Evolutionary conservation across 2,113 vertebrate species (phyloP).

Genomic region (Balaeniceps rex): DNA sequence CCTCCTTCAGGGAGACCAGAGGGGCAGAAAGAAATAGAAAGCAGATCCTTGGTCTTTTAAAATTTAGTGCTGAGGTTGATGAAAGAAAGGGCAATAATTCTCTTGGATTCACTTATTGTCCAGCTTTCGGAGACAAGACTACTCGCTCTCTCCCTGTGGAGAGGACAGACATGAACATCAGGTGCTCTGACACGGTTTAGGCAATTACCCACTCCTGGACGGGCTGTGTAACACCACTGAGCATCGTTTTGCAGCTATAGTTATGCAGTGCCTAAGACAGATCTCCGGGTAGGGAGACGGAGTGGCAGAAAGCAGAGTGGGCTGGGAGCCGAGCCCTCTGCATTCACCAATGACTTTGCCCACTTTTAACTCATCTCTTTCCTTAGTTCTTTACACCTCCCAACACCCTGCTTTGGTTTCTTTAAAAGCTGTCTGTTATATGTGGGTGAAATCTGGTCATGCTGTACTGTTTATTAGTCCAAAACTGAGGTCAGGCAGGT

Average conservation of each 20-base stretch:
- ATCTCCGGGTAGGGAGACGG: background rate
- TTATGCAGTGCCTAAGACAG: background rate
- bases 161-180: background rate
- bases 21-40: background rate
- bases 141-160: background rate
- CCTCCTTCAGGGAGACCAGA: background rate
- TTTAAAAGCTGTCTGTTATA: background rate
- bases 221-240: background rate
- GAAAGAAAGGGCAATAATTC: background rate
- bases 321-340: background rate
- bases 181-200: background rate
- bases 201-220: background rate
- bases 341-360: background rate
- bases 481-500: constrained; percentile 59
- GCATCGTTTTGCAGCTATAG: background rate
- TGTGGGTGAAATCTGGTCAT: background rate
- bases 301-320: background rate
- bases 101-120: background rate
- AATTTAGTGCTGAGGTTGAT: background rate
- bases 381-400: background rate
- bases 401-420: background rate
- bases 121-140: background rate
- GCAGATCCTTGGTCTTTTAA: background rate
- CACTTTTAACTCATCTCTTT: background rate
- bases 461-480: constrained; percentile 54